Evolutionary conservation across 2,797 vertebrate species (phyloP).

Genomic region (Garrulus glandarius): DNA sequence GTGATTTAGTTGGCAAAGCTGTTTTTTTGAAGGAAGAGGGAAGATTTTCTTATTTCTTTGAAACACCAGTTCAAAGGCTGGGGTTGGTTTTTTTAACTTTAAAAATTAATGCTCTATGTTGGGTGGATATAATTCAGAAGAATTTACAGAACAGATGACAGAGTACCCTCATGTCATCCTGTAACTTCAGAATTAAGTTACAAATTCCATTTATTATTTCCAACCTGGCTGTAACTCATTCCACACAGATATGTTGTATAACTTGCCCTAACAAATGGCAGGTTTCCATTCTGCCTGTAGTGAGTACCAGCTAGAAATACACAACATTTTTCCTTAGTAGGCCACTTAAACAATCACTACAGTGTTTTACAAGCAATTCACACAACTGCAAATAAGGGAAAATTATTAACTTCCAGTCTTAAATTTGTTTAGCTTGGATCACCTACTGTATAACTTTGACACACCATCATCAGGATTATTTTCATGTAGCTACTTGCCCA

Average conservation of each 20-base stretch:
- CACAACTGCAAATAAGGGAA: background rate
- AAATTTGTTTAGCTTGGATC: background rate
- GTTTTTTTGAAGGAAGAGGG: background rate
- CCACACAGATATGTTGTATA: accelerated
- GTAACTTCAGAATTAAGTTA: background rate
- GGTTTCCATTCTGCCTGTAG: background rate
- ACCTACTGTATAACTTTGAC: background rate
- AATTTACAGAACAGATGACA: background rate
- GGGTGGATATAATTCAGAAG: background rate
- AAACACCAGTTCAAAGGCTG: background rate
- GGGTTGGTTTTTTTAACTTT: background rate
- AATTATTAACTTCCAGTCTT: background rate
- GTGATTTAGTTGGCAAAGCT: background rate
- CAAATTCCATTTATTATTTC: background rate
- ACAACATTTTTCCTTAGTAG: background rate
- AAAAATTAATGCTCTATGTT: background rate
- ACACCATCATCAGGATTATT: background rate
- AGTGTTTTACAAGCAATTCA: background rate
- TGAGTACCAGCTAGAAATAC: background rate
- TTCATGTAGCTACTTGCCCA: background rate
- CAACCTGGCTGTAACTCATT: background rate
- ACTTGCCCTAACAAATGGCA: background rate
- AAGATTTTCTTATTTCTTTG: background rate
- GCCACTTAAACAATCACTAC: background rate
- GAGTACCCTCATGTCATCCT: background rate